phyloP scores from a whole-genome alignment of 2,113 vertebrate genomes.

The Nothocercus nigrocapillus region DNA sequence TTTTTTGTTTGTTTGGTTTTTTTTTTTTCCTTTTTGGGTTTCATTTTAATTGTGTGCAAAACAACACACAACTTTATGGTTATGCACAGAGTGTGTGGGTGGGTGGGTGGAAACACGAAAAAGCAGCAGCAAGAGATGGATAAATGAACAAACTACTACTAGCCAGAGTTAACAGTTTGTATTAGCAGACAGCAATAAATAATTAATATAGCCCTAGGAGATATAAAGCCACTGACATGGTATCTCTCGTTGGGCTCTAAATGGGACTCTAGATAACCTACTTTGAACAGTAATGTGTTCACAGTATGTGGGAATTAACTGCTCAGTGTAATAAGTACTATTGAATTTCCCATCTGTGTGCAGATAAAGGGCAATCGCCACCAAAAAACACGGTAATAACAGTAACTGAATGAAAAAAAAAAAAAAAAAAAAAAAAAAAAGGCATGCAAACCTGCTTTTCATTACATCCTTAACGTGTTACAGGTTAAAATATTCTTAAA shows the following conservation, averaged over 20 bases:
- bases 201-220: slow-evolving; percentile 80
- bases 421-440: not conserved
- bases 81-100: not conserved
- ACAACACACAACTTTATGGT: not conserved
- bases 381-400: slow-evolving; percentile 61
- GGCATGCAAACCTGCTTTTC: slow-evolving; percentile 68
- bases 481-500: slow-evolving; percentile 81
- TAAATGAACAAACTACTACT: slow-evolving; percentile 58
- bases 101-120: not conserved
- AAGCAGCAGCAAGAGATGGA: not conserved
- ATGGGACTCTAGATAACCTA: slow-evolving; percentile 78
- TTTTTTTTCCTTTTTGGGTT: not conserved
- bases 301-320: slow-evolving; percentile 85
- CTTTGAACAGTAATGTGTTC: slow-evolving; percentile 81
- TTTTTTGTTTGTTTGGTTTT: not conserved
- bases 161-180: slow-evolving; percentile 74
- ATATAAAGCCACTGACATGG: slow-evolving; percentile 67
- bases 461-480: slow-evolving; percentile 77
- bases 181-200: slow-evolving; percentile 77
- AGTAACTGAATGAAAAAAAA: slow-evolving; percentile 41
- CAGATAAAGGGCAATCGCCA: slow-evolving; percentile 75
- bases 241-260: slow-evolving; percentile 73
- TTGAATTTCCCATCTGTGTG: slow-evolving; percentile 75
- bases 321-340: slow-evolving; percentile 80
- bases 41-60: not conserved